These are phyloP conservation scores for Phthorimaea operculella DNA, from an alignment of 1,140 invertebrate genomes.

Conservation along the genomic window DNA sequence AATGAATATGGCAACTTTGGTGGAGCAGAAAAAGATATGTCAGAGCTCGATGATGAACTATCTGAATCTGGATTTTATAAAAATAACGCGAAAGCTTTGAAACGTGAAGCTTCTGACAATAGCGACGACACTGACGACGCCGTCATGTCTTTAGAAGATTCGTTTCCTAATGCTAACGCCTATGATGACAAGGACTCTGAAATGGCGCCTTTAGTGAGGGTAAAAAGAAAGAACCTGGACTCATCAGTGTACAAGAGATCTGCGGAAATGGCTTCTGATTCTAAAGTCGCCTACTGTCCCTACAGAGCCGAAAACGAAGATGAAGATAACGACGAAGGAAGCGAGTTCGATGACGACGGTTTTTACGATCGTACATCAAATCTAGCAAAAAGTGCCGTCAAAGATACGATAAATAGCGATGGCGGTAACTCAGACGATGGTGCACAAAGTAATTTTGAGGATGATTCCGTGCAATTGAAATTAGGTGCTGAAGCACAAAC, in stretches of 20 bases:
- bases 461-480: conserved; percentile 2
- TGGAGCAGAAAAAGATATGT: conserved; percentile 30
- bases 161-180: conserved; percentile 39
- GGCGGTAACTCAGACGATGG: not conserved
- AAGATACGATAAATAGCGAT: not conserved
- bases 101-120: conserved; percentile 31
- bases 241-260: conserved; percentile 31
- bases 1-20: conserved; percentile 27
- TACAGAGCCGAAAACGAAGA: conserved; percentile 39
- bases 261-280: conserved; percentile 24
- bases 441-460: conserved; percentile 1
- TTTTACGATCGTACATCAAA: conserved; percentile 40
- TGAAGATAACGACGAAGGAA: conserved; percentile 44
- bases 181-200: conserved; percentile 29
- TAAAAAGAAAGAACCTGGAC: conserved; percentile 46
- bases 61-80: conserved; percentile 16
- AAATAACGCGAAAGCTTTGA: conserved; percentile 6
- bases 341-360: conserved; percentile 47
- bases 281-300: conserved; percentile 41
- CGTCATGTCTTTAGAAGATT: conserved; percentile 48
- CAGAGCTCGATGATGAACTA: conserved; percentile 25
- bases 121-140: conserved; percentile 25
- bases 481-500: not conserved
- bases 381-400: conserved; percentile 21
- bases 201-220: conserved; percentile 45